Evolutionary conservation across 2,888 invertebrate species (phyloP), one percentile per base, ranked within the genome.

Genomic region (Enoplolaimus lenunculus): DNA sequence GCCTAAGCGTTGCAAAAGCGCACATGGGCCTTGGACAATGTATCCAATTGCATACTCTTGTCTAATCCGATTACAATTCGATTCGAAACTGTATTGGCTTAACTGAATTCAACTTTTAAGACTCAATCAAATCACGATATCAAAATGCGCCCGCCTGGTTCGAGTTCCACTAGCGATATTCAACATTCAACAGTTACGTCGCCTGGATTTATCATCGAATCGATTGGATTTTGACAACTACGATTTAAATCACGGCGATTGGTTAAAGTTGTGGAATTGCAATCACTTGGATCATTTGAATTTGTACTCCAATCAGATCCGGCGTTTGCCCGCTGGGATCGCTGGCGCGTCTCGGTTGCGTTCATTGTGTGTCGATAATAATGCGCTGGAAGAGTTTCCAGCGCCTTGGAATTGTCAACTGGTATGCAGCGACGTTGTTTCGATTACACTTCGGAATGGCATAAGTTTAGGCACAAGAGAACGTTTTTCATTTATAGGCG

Each of bases 381-480:
- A 68, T 29, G 16, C 16, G 26, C 21, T 68, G 26, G 28, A 34
- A n/a, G 33, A 16, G 16, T 45, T 45, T 16, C 68, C 68, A 13
- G 21, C 7, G 16, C 68, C 68, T 13, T 68, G 68, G 68, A 21
- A 28, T 45, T 68, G 68, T 68, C 68, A 34, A 26, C 45, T 68
- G 21, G 68, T 68, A 45, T 45, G 45, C 7, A 7, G n/a, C n/a
- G n/a, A n/a, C n/a, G n/a, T n/a, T n/a, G n/a, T n/a, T n/a, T n/a
- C n/a, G n/a, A n/a, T n/a, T n/a, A n/a, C n/a, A n/a, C n/a, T n/a
- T n/a, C n/a, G n/a, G n/a, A n/a, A n/a, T n/a, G n/a, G n/a, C n/a
- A n/a, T n/a, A n/a, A n/a, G n/a, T n/a, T n/a, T n/a, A n/a, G n/a
- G n/a, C n/a, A n/a, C n/a, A n/a, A n/a, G n/a, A n/a, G n/a, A n/a